These are phyloP conservation scores for Pangasius larnaudii DNA, from an alignment of 2,797 vertebrate species.

Conservation along the genomic window DNA sequence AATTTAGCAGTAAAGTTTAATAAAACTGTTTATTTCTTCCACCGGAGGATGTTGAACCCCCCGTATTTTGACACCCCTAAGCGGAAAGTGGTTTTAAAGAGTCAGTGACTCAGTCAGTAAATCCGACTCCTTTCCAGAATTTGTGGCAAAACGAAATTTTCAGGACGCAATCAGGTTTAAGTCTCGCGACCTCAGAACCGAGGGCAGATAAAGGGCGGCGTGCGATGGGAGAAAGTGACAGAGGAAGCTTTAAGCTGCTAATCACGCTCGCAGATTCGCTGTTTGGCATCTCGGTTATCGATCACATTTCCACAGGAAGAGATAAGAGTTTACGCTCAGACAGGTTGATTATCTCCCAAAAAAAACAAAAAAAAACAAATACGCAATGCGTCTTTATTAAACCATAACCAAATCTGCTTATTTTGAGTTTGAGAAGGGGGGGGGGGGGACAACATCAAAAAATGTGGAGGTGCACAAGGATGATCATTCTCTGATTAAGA, in stretches of 20 bases:
- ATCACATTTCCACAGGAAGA: slow-evolving; percentile 56
- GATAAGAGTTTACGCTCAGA: slow-evolving; percentile 74
- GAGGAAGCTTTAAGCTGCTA: slow-evolving; percentile 64
- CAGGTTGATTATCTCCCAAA: slow-evolving; percentile 75
- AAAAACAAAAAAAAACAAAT: slow-evolving; percentile 75
- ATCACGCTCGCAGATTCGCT: slow-evolving; percentile 66
- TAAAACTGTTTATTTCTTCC: slow-evolving; percentile 20
- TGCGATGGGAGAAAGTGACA: slow-evolving; percentile 63
- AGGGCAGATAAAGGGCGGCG: slow-evolving; percentile 55
- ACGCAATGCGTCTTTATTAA: slow-evolving; percentile 70
- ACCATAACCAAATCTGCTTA: slow-evolving; percentile 61
- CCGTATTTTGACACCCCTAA: background rate
- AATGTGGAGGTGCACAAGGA: slow-evolving; percentile 27
- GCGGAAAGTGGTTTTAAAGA: slow-evolving; percentile 23
- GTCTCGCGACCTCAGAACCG: slow-evolving; percentile 59
- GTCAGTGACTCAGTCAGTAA: slow-evolving; percentile 17
- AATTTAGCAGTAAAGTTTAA: background rate
- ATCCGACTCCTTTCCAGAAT: slow-evolving; percentile 45
- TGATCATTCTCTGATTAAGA: background rate
- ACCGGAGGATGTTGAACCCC: background rate
- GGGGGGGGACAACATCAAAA: background rate
- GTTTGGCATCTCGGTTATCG: slow-evolving; percentile 75
- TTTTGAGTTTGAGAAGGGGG: slow-evolving; percentile 22
- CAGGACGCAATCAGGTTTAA: slow-evolving; percentile 63
- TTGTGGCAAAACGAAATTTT: slow-evolving; percentile 11